Evolutionary conservation across 2,888 invertebrate genomes (phyloP), one percentile per base, ranked within the genome.

Genomic region (Standfussiana lucernea): DNA sequence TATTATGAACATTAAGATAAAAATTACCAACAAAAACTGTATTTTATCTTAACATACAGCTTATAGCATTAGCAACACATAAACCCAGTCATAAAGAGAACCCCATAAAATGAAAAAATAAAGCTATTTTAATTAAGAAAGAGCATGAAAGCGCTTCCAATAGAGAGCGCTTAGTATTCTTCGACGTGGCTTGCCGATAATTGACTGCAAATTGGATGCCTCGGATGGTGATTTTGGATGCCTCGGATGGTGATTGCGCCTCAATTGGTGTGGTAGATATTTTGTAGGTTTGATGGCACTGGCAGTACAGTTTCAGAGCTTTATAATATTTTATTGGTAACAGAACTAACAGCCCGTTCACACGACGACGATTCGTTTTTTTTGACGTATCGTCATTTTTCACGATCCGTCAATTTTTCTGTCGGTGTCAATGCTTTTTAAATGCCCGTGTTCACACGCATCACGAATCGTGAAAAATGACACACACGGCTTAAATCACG

Each of bases 121-220:
- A 50, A 28, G 21, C 37, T 18, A 61, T 62, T 67, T 80, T 62
- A 45, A 79, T 79, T 45, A 67, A 47, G 56, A 75, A 69, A 65
- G 6, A 35, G 37, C 53, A 50, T 24, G 18, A 67, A 24, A 47
- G 45, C 24, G 10, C 21, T 45, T 82, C 50, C 32, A 66, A 24
- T 64, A 18, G 24, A 50, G 18, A 70, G 24, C 18, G 56, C 37
- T 72, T 32, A 32, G 24, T 75, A 66, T 42, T 82, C 56, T 61
- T 42, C 28, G 35, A 59, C 62, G 70, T 53, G 45, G 71, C 37
- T n/a, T 35, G 53, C 37, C 47, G 47, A 69, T 83, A 83, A 75
- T 69, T 66, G 83, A 65, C 15, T 56, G 61, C 35, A 69, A 75
- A 72, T 79, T 75, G 75, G 42, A 62, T 42, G 32, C 53, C 32